Conservation (phyloP, 2,113 vertebrate species). For the Mobula birostris region DNA sequence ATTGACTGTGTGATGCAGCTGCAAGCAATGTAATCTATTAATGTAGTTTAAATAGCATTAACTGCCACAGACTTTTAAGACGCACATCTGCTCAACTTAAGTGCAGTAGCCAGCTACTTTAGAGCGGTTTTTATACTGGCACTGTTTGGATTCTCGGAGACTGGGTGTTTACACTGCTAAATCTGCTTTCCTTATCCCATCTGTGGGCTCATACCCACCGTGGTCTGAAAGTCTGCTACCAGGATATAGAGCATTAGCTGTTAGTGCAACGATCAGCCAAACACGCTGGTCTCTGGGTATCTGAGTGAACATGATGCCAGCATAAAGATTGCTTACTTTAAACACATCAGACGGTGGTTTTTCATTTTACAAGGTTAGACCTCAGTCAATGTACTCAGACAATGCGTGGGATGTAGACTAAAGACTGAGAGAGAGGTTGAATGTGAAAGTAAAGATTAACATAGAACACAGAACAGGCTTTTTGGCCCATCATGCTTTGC, state of each 20-base stretch:
- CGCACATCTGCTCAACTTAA: not conserved
- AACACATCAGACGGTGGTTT: not conserved
- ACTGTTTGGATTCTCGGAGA: conserved; percentile 12
- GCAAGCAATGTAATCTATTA: not conserved
- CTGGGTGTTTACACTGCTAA: not conserved
- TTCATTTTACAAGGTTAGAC: not conserved
- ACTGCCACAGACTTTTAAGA: not conserved
- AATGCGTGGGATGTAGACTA: not conserved
- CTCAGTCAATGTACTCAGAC: not conserved
- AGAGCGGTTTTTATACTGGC: not conserved
- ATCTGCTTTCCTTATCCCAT: conserved; percentile 4
- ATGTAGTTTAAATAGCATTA: not conserved
- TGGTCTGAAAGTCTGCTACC: not conserved
- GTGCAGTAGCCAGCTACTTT: not conserved
- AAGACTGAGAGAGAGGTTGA: not conserved
- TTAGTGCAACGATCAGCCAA: not conserved
- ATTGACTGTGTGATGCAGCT: not conserved
- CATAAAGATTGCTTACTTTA: not conserved
- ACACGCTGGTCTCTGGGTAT: not conserved
- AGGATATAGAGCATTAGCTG: not conserved
- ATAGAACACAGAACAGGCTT: no score
- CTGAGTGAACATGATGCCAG: not conserved
- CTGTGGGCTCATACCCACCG: not conserved
- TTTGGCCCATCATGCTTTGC: no score
- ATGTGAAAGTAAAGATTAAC: not conserved